Conservation (phyloP, 2,797 vertebrate species). For the Arnoldichthys spilopterus region DNA sequence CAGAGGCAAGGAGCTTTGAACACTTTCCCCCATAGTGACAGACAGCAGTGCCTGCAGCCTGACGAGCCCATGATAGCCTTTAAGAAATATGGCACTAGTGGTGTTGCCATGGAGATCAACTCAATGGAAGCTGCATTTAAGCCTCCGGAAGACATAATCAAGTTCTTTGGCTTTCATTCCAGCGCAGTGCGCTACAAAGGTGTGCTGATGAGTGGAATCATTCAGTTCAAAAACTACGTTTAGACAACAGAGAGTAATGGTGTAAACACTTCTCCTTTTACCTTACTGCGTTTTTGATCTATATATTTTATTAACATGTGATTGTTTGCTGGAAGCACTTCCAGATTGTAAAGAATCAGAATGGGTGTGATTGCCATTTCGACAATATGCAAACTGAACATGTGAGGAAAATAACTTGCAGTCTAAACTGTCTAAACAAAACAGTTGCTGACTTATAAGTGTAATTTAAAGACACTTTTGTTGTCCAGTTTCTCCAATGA, state of each 20-base stretch:
- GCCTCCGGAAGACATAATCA: constrained; percentile 59
- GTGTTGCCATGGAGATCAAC: constrained; percentile 75
- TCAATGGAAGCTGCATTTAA: constrained; percentile 68
- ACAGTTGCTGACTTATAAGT: not conserved
- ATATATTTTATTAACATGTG: constrained; percentile 15
- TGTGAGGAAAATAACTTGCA: not conserved
- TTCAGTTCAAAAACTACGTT: constrained; percentile 20
- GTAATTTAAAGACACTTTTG: not conserved
- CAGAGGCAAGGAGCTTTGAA: constrained; percentile 52
- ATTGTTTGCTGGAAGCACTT: not conserved
- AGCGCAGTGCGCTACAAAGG: constrained; percentile 38
- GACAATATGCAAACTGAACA: not conserved
- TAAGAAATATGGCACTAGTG: constrained; percentile 68
- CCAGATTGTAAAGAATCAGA: not conserved
- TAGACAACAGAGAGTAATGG: constrained; percentile 14
- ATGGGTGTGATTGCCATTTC: not conserved
- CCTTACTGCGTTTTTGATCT: not conserved
- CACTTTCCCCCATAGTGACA: constrained; percentile 65
- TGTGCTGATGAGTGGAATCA: constrained; percentile 21
- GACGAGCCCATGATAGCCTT: constrained; percentile 74
- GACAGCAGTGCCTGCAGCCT: constrained; percentile 73
- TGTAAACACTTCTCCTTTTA: not conserved
- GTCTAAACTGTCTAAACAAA: not conserved
- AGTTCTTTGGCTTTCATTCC: constrained; percentile 53
- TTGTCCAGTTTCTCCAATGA: not conserved